Conservation (phyloP, 2,113 vertebrate species). For the Pygoscelis antarcticus region DNA sequence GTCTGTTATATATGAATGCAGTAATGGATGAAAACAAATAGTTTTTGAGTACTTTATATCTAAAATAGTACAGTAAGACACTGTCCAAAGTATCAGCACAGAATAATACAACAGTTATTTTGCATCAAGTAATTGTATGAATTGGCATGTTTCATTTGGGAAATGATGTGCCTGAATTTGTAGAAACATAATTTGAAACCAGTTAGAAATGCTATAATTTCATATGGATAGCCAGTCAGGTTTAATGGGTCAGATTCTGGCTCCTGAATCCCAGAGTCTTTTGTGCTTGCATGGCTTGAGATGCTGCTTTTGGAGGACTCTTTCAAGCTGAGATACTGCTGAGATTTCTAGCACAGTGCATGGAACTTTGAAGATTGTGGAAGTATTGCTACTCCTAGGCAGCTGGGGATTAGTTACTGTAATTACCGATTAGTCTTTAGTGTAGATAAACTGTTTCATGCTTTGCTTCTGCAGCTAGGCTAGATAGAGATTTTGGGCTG, state of each 20-base stretch:
- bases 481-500: background rate
- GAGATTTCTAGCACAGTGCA: background rate
- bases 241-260: background rate
- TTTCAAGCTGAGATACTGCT: background rate
- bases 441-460: background rate
- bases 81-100: background rate
- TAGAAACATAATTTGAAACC: background rate
- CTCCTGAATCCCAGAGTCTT: background rate
- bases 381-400: background rate
- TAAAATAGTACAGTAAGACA: background rate
- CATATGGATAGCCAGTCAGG: background rate
- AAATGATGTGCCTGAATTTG: background rate
- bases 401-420: background rate
- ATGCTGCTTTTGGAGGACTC: background rate
- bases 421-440: background rate
- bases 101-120: background rate
- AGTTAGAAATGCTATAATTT: background rate
- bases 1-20: background rate
- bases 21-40: background rate
- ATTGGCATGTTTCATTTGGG: background rate
- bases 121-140: background rate
- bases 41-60: background rate
- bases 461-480: background rate
- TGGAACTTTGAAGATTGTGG: background rate
- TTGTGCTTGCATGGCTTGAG: background rate